Percentiles rank a stretch among this genome's conserved stretches.
Evolutionary conservation across 1,140 invertebrate genomes (phyloP).

Genomic region (Leptinotarsa defecta): DNA sequence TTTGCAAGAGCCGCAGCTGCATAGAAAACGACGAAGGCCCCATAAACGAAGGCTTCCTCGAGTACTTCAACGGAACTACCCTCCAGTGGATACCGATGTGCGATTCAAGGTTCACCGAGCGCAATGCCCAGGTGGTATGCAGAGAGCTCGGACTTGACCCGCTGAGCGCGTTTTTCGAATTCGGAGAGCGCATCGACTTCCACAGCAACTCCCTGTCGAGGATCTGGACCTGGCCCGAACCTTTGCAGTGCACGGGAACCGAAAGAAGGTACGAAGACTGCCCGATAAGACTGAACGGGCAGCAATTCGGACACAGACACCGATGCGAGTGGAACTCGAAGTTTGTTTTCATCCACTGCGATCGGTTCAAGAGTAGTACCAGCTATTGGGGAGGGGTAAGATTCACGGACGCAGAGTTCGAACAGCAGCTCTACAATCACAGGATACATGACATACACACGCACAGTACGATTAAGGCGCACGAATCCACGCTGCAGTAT

Average conservation of each 20-base stretch:
- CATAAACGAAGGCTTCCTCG: constrained; percentile 81
- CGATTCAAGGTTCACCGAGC: constrained; percentile 90
- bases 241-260: constrained; percentile 81
- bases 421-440: constrained; percentile 81
- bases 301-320: constrained; percentile 81
- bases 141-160: constrained; percentile 89
- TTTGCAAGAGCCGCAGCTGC: constrained; percentile 78
- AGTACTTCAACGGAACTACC: constrained; percentile 94
- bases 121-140: constrained; percentile 95
- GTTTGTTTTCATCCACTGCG: constrained; percentile 95
- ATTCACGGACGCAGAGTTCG: constrained; percentile 88
- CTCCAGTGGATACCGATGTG: constrained; percentile 97
- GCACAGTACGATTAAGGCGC: constrained; percentile 67
- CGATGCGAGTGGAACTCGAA: constrained; percentile 86
- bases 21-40: constrained; percentile 59
- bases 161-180: constrained; percentile 84
- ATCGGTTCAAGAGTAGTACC: constrained; percentile 69
- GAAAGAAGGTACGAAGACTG: constrained; percentile 86
- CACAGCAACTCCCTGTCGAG: constrained; percentile 81
- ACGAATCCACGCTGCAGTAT: constrained; percentile 79
- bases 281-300: constrained; percentile 85
- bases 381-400: constrained; percentile 97
- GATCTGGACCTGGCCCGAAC: constrained; percentile 95
- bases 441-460: constrained; percentile 80
- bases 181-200: constrained; percentile 80